Evolutionary conservation across 2,888 invertebrate species (phyloP).

Genomic region (Papilio elwesi): DNA sequence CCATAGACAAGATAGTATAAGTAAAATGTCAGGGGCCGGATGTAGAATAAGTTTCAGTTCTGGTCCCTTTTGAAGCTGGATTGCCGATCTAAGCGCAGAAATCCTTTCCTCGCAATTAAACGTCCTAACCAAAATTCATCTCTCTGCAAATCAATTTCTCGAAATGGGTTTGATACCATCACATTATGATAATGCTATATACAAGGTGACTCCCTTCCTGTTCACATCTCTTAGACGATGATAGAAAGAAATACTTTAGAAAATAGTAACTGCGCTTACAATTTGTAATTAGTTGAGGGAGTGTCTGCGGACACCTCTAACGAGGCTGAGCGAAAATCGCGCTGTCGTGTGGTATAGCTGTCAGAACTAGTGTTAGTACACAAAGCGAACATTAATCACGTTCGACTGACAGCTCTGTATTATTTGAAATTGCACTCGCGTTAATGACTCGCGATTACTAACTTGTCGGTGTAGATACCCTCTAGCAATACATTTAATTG

Average conservation of each 20-base stretch:
- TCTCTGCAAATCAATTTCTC: no score
- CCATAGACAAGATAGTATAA: no score
- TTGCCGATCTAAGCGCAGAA: no score
- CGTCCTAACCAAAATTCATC: no score
- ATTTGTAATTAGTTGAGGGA: conserved; percentile 24
- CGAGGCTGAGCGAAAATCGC: conserved; percentile 24
- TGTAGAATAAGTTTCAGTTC: no score
- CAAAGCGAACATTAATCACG: conserved; percentile 49
- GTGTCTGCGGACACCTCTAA: conserved; percentile 32
- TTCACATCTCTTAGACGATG: no score
- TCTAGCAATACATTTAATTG: conserved; percentile 45
- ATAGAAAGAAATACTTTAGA: background rate
- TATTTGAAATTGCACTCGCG: conserved; percentile 43
- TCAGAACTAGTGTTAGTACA: conserved; percentile 22
- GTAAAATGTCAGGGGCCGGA: no score
- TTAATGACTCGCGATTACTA: conserved; percentile 34
- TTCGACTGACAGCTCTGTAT: conserved; percentile 49
- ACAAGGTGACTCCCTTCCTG: no score
- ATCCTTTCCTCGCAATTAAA: no score
- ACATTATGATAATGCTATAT: no score
- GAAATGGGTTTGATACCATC: no score
- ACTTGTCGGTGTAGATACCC: conserved; percentile 34
- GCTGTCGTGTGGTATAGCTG: conserved; percentile 6
- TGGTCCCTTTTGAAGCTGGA: no score
- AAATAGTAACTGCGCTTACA: conserved; percentile 14